Conservation (phyloP, 1,140 invertebrate genomes). For the Mercenaria mercenaria region DNA sequence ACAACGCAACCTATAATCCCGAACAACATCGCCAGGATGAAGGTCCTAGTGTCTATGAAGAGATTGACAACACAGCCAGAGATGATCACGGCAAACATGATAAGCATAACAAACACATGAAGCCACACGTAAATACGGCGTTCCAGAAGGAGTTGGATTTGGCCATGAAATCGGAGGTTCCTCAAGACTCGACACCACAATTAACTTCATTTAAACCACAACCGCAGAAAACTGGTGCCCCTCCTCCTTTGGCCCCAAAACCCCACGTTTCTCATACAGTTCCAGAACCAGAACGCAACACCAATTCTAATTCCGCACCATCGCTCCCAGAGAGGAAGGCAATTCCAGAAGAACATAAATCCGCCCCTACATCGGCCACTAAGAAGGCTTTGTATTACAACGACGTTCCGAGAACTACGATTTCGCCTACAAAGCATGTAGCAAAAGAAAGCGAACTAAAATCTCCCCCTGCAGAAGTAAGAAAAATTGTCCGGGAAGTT, state of each 20-base stretch:
- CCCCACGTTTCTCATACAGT: neutral
- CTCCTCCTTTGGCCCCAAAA: conserved; percentile 4
- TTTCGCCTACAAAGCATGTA: neutral
- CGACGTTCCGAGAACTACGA: neutral
- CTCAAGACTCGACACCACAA: neutral
- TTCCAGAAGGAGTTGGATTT: neutral
- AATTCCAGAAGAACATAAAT: neutral
- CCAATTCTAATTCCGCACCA: neutral
- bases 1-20: neutral
- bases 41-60: neutral
- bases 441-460: neutral
- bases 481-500: neutral
- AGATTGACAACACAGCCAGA: neutral
- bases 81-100: neutral
- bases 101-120: neutral
- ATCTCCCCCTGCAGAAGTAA: neutral
- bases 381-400: neutral
- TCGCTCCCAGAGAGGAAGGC: neutral
- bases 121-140: neutral
- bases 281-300: neutral
- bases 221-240: neutral
- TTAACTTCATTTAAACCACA: neutral
- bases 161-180: neutral
- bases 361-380: neutral
- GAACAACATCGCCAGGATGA: neutral